Conservation (phyloP, 2,113 vertebrate genomes). For the Ammodytes dubius region DNA sequence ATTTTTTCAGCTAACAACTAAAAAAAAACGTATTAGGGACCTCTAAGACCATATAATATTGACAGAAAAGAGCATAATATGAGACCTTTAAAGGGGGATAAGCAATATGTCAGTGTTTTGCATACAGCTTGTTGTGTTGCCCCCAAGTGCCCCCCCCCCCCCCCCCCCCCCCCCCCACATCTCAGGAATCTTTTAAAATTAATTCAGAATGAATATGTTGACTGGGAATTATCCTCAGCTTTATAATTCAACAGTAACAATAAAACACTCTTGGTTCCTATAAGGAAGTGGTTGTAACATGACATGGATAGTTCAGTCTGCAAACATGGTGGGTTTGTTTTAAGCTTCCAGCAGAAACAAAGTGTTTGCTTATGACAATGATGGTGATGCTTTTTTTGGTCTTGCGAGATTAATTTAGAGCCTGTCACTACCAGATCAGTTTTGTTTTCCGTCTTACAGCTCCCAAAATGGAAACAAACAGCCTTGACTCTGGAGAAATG, state of each 20-base stretch:
- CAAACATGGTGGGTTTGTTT: constrained; percentile 25
- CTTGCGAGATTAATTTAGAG: constrained; percentile 16
- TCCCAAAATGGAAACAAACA: background rate
- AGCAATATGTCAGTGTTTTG: background rate
- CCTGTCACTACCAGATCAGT: constrained; percentile 1
- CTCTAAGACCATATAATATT: no score
- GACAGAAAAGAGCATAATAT: no score
- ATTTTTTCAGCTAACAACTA: no score
- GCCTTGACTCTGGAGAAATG: background rate
- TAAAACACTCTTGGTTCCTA: background rate
- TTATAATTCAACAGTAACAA: background rate
- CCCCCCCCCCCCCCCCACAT: no score
- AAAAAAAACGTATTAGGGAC: no score
- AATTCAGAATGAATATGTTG: background rate
- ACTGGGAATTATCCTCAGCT: background rate
- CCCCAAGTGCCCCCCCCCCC: background rate
- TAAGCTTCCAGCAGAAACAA: constrained; percentile 29
- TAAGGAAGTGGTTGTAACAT: no score
- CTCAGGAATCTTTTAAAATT: background rate
- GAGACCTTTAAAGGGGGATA: no score
- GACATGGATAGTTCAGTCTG: background rate
- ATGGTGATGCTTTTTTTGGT: constrained; percentile 15
- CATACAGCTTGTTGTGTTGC: background rate
- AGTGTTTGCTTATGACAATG: constrained; percentile 24
- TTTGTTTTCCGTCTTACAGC: background rate